Conservation (phyloP, 2,888 invertebrate species). For the Pheosia gnoma region DNA sequence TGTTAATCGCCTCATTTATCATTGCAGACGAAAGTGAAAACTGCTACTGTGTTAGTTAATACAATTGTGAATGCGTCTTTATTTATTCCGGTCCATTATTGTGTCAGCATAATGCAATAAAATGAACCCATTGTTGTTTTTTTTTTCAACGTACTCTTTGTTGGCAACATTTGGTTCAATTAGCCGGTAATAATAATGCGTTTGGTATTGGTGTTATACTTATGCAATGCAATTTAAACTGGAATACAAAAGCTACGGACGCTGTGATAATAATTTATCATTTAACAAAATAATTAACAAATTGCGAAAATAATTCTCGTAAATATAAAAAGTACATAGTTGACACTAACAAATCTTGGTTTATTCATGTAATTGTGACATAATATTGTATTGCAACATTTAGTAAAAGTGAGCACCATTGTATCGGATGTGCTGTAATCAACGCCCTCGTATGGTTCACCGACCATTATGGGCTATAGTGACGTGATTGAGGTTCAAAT, state of each 20-base stretch:
- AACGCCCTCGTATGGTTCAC: slow-evolving; percentile 47
- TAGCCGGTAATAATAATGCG: neutral
- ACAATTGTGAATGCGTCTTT: slow-evolving; percentile 46
- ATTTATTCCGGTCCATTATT: slow-evolving; percentile 21
- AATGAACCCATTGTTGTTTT: neutral
- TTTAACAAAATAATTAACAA: too few relatives aligned
- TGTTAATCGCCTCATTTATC: slow-evolving; percentile 69
- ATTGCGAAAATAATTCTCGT: too few relatives aligned
- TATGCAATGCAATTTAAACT: too few relatives aligned
- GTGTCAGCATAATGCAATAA: slow-evolving; percentile 19
- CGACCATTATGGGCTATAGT: slow-evolving; percentile 41
- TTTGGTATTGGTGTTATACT: too few relatives aligned
- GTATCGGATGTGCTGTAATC: slow-evolving; percentile 59
- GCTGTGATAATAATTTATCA: too few relatives aligned
- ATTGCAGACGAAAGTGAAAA: slow-evolving; percentile 73
- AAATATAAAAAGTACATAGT: too few relatives aligned
- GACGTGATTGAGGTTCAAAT: slow-evolving; percentile 45
- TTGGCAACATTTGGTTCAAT: neutral
- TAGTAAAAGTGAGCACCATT: slow-evolving; percentile 69
- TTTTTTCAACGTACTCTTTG: neutral
- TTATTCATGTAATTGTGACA: slow-evolving; percentile 51
- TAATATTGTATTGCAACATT: slow-evolving; percentile 58
- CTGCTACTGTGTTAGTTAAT: slow-evolving; percentile 52
- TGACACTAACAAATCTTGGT: neutral
- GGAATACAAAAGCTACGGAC: too few relatives aligned